phyloP scores from a whole-genome alignment of 2,797 vertebrate genomes.

The Anolis apletophallus region DNA sequence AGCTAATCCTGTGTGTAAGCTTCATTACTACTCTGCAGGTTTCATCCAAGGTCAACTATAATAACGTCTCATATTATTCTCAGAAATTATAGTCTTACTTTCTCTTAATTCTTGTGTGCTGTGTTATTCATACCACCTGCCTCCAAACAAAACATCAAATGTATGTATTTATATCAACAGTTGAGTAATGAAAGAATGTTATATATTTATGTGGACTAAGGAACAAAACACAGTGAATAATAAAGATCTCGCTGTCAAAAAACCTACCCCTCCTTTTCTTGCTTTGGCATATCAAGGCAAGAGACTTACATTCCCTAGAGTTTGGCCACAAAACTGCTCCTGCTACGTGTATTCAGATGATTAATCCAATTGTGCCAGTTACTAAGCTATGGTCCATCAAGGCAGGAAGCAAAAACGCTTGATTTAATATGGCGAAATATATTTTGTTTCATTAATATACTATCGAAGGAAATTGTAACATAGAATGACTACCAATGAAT shows the following conservation, averaged over 20 bases:
- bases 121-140: neutral
- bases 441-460: neutral
- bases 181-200: neutral
- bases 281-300: neutral
- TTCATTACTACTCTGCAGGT: neutral
- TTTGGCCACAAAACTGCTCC: neutral
- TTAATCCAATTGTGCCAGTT: neutral
- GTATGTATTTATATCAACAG: neutral
- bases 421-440: neutral
- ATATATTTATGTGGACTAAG: neutral
- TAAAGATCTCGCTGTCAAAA: neutral
- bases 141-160: neutral
- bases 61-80: neutral
- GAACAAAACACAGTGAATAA: neutral
- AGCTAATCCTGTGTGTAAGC: neutral
- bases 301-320: neutral
- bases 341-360: neutral
- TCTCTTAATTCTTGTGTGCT: neutral
- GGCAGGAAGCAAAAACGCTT: neutral
- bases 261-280: neutral
- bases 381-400: neutral
- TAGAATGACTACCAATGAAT: neutral
- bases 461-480: neutral
- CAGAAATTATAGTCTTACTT: neutral
- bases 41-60: conserved; percentile 18